A percentile compares a stretch with the other conserved stretches of the same genome.
Evolutionary conservation across 2,888 invertebrate species (phyloP).

Genomic region (Notodonta ziczac): DNA sequence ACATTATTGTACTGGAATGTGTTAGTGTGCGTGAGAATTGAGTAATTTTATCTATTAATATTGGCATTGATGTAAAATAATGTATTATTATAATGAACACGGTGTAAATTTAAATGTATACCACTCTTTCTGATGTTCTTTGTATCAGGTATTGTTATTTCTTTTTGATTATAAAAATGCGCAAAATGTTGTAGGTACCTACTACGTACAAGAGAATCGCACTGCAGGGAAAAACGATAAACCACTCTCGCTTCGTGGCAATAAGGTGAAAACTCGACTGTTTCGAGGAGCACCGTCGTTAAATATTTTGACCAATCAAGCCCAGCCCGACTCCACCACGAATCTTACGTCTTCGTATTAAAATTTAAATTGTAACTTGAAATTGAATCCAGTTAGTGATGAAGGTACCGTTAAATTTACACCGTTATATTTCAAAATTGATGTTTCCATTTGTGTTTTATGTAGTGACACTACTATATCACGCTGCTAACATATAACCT

Average conservation of each 20-base stretch:
- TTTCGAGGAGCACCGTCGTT: too few relatives aligned
- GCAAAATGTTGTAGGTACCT: too few relatives aligned
- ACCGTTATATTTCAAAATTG: conserved; percentile 55
- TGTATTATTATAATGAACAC: conserved; percentile 22
- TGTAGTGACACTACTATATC: conserved; percentile 37
- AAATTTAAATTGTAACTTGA: not conserved
- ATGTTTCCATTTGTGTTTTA: conserved; percentile 52
- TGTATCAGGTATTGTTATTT: not conserved
- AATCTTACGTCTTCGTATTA: not conserved
- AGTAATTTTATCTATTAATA: conserved; percentile 42
- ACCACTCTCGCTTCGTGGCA: too few relatives aligned
- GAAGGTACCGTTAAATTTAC: conserved; percentile 32
- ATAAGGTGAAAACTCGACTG: too few relatives aligned
- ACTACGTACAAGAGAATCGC: too few relatives aligned
- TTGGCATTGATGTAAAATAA: conserved; percentile 47
- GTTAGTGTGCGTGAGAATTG: conserved; percentile 72
- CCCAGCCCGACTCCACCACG: too few relatives aligned
- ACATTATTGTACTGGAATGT: conserved; percentile 61
- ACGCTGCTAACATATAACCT: conserved; percentile 66
- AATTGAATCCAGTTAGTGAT: not conserved
- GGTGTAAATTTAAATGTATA: conserved; percentile 11
- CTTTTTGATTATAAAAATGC: not conserved
- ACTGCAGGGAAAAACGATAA: too few relatives aligned
- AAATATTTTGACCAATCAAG: too few relatives aligned
- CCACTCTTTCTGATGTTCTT: not conserved